Evolutionary conservation across 1,140 invertebrate genomes (phyloP).

Genomic region (Halotydeus destructor): DNA sequence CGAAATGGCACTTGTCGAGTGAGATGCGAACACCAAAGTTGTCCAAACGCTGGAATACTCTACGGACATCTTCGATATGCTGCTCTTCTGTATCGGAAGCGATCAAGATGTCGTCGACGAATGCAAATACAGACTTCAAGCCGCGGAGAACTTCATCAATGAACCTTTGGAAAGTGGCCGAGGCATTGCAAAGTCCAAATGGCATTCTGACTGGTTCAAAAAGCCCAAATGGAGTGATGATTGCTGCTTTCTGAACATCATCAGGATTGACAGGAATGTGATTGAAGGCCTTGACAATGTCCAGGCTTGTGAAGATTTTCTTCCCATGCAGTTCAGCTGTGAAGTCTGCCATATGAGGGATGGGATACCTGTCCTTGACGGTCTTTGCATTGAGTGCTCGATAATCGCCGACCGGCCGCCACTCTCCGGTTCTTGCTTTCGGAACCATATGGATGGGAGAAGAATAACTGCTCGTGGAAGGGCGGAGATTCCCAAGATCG

Average conservation of each 20-base stretch:
- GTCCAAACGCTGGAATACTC: constrained; percentile 22
- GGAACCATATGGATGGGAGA: constrained; percentile 19
- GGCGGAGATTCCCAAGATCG: constrained; percentile 11
- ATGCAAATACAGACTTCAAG: constrained; percentile 1
- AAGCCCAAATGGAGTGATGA: constrained; percentile 8
- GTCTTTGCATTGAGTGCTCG: constrained; percentile 10
- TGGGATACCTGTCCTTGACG: constrained; percentile 10
- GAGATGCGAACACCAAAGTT: constrained; percentile 21
- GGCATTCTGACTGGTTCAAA: constrained; percentile 14
- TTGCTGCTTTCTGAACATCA: constrained; percentile 13
- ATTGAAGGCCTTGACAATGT: constrained; percentile 11
- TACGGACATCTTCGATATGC: constrained; percentile 22
- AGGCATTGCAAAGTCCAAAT: constrained; percentile 14
- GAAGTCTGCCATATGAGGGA: constrained; percentile 13
- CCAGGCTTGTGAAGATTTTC: constrained; percentile 12
- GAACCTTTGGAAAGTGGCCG: constrained; percentile 13
- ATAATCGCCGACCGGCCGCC: constrained; percentile 11
- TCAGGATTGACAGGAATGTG: constrained; percentile 10
- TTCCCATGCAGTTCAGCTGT: constrained; percentile 4
- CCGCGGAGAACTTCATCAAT: constrained; percentile 9
- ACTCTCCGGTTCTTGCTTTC: constrained; percentile 12
- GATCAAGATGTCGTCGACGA: constrained; percentile 23
- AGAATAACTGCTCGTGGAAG: constrained; percentile 15
- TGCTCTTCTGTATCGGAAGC: constrained; percentile 20
- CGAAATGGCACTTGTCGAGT: constrained; percentile 13